Conservation (phyloP, 2,888 invertebrate species). For the Mongoloraphidia duomilia region DNA sequence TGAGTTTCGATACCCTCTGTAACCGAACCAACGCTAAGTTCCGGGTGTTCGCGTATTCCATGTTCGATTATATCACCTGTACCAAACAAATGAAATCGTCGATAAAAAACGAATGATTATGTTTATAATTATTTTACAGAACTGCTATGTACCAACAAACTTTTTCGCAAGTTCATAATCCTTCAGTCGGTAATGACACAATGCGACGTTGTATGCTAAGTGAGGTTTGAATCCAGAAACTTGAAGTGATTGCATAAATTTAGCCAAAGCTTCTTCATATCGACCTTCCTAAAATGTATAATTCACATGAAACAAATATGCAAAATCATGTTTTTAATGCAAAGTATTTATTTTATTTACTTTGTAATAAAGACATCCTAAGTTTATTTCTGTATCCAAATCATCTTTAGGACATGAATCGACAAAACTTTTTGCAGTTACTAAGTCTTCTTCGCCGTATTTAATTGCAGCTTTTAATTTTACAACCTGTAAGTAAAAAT, state of each 20-base stretch:
- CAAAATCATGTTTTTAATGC: not conserved
- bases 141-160: constrained; percentile 56
- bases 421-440: constrained; percentile 78
- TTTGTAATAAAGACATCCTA: constrained; percentile 89
- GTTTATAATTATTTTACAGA: not conserved
- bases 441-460: constrained; percentile 88
- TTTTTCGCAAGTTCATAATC: constrained; percentile 88
- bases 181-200: constrained; percentile 87
- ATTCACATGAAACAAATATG: not conserved
- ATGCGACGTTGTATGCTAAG: constrained; percentile 87
- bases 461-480: constrained; percentile 94
- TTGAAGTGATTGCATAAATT: constrained; percentile 78
- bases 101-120: not conserved
- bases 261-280: constrained; percentile 81
- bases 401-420: constrained; percentile 81
- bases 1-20: constrained; percentile 85
- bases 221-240: constrained; percentile 80
- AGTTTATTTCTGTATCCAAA: constrained; percentile 86
- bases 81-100: constrained; percentile 27
- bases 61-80: constrained; percentile 74
- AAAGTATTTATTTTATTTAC: constrained; percentile 34
- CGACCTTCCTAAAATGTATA: constrained; percentile 49
- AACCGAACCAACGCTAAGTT: constrained; percentile 92
- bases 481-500: constrained; percentile 33
- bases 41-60: constrained; percentile 93